Conservation (phyloP, 2,888 invertebrate genomes). For the Polydrusus pterygomalis region DNA sequence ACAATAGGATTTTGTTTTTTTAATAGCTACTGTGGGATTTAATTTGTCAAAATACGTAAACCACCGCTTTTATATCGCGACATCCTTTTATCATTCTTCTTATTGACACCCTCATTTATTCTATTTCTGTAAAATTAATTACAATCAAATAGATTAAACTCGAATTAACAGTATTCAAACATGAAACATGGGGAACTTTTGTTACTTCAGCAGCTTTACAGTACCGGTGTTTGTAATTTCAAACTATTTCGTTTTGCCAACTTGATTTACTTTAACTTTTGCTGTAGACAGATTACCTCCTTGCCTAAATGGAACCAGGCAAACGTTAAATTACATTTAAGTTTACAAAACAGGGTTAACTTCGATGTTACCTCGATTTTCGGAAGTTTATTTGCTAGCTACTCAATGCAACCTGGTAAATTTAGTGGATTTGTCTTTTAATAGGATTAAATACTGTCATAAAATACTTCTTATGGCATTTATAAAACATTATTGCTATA, state of each 20-base stretch:
- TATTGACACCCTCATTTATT: neutral
- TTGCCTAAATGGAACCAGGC: slow-evolving; percentile 47
- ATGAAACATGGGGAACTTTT: slow-evolving; percentile 5
- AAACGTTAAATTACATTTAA: slow-evolving; percentile 53
- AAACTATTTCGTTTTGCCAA: slow-evolving; percentile 14
- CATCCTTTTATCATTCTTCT: too few relatives aligned
- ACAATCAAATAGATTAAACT: neutral
- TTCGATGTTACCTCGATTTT: slow-evolving; percentile 25
- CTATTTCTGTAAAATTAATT: neutral
- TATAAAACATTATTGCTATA: too few relatives aligned
- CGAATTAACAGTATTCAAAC: neutral
- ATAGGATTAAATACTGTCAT: neutral
- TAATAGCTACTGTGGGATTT: neutral
- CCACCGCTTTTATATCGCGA: too few relatives aligned
- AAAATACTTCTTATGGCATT: too few relatives aligned
- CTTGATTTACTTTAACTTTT: slow-evolving; percentile 44
- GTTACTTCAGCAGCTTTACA: slow-evolving; percentile 12
- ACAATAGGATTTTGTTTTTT: slow-evolving; percentile 16
- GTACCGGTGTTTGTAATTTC: slow-evolving; percentile 16
- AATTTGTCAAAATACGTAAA: slow-evolving; percentile 15
- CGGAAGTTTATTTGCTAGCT: slow-evolving; percentile 4
- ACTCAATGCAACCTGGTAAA: neutral
- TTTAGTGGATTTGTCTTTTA: slow-evolving; percentile 12
- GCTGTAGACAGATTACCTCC: slow-evolving; percentile 49
- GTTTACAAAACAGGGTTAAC: slow-evolving; percentile 34